Evolutionary conservation across 1,140 invertebrate species (phyloP), one percentile per base, ranked within the genome.

Genomic region (Papilio glaucus): DNA sequence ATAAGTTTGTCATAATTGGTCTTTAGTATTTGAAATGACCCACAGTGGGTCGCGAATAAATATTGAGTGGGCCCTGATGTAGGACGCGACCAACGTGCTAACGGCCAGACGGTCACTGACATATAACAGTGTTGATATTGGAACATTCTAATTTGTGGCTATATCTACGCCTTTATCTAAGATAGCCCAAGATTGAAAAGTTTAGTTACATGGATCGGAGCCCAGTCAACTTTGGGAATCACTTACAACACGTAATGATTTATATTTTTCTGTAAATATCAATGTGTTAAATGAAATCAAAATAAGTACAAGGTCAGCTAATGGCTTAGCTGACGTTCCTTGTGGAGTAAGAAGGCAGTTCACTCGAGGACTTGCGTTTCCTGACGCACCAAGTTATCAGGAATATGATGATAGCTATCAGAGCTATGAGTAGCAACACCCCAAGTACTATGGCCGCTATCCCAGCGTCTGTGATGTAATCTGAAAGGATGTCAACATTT

Each of bases 401-500:
- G 61, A 93, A 78, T 37, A 89, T 85, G 1, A 93, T 85, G 0
- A 94, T 74, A 0, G 91, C 78, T 49, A 94, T 85, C 4, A 95
- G 81, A 0, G 94, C 87, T 65, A 95, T 90, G 8, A 94, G 72
- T 9, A 95, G 76, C 0, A 95, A 76, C 1, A 95, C 88, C 4
- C 94, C 94, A 0, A 95, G 78, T 0, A 90, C 90, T 60, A 95
- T 95, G 0, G 94, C 94, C 0, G 94, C 94, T 49, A 95, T 95
- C 0, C 87, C 90, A 0, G 94, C 94, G 0, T 78, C 83, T 0
- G 86, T 87, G 13, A 91, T 81, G 72, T 93, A 93, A 49, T 82
- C 93, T 93, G 88, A n/a, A 84, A 88, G 69, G 62, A 57, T 13
- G 24, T 24, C 3, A 26, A 24, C 29, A 33, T 33, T 3, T 33